phyloP scores from a whole-genome alignment of 2,888 invertebrate genomes.

The Hypselothyrea guttata region DNA sequence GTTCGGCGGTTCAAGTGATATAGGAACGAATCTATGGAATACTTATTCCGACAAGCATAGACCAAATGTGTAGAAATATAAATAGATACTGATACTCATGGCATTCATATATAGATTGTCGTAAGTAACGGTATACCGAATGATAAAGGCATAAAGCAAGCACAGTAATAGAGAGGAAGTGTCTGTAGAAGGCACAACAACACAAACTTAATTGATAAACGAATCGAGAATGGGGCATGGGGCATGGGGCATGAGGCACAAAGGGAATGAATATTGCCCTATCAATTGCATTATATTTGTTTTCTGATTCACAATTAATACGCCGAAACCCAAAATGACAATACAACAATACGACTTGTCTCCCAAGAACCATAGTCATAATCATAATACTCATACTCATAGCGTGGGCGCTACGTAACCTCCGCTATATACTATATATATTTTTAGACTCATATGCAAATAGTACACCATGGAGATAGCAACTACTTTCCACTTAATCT shows the following conservation, averaged over 20 bases:
- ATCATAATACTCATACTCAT: not conserved
- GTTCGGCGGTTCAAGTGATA: conserved; percentile 11
- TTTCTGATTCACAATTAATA: conserved; percentile 33
- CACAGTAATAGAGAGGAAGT: conserved; percentile 57
- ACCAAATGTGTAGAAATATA: conserved; percentile 35
- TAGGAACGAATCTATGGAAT: conserved; percentile 26
- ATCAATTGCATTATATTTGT: conserved; percentile 49
- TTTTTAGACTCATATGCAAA: not conserved
- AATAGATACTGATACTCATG: conserved; percentile 1
- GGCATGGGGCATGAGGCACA: conserved; percentile 31
- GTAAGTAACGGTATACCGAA: conserved; percentile 49
- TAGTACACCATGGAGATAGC: conserved; percentile 8
- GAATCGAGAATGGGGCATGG: not conserved
- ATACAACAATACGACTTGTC: conserved; percentile 15
- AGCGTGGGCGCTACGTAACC: conserved; percentile 42
- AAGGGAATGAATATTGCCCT: conserved; percentile 37
- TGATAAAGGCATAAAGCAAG: conserved; percentile 32
- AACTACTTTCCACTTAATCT: conserved; percentile 9
- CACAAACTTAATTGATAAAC: conserved; percentile 55
- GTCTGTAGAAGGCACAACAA: conserved; percentile 38
- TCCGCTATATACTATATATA: conserved; percentile 4
- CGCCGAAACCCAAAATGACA: conserved; percentile 41
- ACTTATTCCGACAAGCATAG: conserved; percentile 26
- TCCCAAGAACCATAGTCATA: conserved; percentile 21
- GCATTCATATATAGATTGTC: conserved; percentile 10